Conservation (phyloP, 2,797 vertebrate species). For the Scolopax bukidnonensis region DNA sequence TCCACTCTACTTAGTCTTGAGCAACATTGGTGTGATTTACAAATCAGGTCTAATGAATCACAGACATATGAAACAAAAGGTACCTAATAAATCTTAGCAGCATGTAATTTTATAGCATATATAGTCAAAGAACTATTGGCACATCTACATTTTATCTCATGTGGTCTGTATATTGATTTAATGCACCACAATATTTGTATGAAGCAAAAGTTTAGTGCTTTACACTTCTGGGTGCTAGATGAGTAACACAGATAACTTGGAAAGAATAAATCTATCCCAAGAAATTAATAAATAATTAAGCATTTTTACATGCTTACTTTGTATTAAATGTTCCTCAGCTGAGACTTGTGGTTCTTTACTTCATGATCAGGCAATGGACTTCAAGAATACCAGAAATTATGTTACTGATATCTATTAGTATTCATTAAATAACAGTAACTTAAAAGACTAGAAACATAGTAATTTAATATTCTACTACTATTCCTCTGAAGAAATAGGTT, state of each 20-base stretch:
- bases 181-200: neutral
- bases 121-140: neutral
- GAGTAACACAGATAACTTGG: neutral
- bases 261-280: neutral
- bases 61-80: neutral
- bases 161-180: neutral
- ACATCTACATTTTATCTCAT: neutral
- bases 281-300: neutral
- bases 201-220: neutral
- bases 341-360: neutral
- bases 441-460: neutral
- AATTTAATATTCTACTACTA: neutral
- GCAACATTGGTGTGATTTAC: neutral
- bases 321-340: neutral
- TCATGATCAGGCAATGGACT: neutral
- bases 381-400: neutral
- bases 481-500: conserved; percentile 29
- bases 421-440: neutral
- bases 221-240: neutral
- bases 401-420: neutral
- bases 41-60: neutral
- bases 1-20: neutral
- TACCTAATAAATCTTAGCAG: neutral
- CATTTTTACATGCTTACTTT: neutral
- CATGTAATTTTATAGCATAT: neutral